Conservation (phyloP, 2,888 invertebrate species). For the Sphinx pinastri region DNA sequence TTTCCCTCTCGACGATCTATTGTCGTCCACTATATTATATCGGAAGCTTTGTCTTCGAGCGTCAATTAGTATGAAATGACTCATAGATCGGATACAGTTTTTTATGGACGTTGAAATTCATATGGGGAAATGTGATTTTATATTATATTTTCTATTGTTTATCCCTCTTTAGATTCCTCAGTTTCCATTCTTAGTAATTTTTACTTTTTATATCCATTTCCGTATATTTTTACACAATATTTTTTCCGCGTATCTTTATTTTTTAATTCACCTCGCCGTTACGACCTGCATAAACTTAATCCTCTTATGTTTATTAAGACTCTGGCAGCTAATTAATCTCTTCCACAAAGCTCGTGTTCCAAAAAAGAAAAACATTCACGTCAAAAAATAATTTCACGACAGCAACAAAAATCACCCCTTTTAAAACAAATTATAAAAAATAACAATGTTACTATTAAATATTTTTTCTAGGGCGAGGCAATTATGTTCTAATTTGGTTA, state of each 20-base stretch:
- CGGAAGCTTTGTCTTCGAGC: constrained; percentile 10
- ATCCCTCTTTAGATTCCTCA: too few species aligned
- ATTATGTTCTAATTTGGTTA: constrained; percentile 44
- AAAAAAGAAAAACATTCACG: constrained; percentile 24
- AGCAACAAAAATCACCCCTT: constrained; percentile 47
- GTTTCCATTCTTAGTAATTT: too few species aligned
- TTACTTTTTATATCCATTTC: too few species aligned
- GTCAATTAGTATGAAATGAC: not conserved
- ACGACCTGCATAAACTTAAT: not conserved
- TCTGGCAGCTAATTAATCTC: constrained; percentile 34
- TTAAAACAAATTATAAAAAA: constrained; percentile 36
- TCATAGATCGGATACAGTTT: not conserved
- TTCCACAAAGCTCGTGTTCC: constrained; percentile 15
- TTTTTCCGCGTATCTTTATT: too few species aligned
- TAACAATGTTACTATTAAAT: constrained; percentile 35
- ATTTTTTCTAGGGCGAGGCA: constrained; percentile 44
- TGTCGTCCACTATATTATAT: constrained; percentile 20
- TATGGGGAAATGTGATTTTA: not conserved
- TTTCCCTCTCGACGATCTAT: constrained; percentile 60
- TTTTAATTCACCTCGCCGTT: not conserved
- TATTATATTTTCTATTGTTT: not conserved
- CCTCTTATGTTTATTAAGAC: constrained; percentile 30
- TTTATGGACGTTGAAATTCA: not conserved
- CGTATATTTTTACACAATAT: too few species aligned
- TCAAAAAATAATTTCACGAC: constrained; percentile 37